Percentiles rank a stretch among this genome's conserved stretches.
These are phyloP conservation scores for Muscicapa comitata DNA, from an alignment of 2,797 vertebrate species.

Conservation along the genomic window DNA sequence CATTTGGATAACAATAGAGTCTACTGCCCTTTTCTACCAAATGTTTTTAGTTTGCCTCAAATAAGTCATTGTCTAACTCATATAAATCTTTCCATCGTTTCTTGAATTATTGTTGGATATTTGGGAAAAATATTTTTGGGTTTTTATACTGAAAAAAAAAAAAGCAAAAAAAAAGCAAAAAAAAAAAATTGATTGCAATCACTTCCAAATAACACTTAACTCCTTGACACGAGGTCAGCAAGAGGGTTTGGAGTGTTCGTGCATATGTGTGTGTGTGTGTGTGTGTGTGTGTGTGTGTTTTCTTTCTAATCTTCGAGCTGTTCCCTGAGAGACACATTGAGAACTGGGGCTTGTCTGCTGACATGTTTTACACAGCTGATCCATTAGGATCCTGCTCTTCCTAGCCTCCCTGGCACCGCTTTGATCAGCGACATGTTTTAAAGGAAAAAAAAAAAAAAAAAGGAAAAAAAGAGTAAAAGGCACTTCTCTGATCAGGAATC, in stretches of 20 bases:
- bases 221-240: slow-evolving; percentile 67
- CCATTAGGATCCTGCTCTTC: slow-evolving; percentile 49
- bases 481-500: slow-evolving; percentile 61
- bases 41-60: slow-evolving; percentile 60
- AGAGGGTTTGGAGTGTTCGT: slow-evolving; percentile 1
- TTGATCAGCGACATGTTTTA: slow-evolving; percentile 58
- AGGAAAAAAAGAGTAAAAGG: background rate
- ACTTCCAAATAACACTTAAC: slow-evolving; percentile 68
- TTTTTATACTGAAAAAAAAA: background rate
- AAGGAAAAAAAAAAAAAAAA: background rate
- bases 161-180: background rate
- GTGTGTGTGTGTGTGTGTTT: background rate
- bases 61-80: slow-evolving; percentile 65
- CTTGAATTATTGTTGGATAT: slow-evolving; percentile 58
- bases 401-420: slow-evolving; percentile 50
- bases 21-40: slow-evolving; percentile 55
- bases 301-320: slow-evolving; percentile 32
- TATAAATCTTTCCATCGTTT: slow-evolving; percentile 60
- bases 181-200: background rate
- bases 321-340: slow-evolving; percentile 48
- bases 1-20: slow-evolving; percentile 57
- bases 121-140: slow-evolving; percentile 17
- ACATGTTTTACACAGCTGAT: slow-evolving; percentile 71
- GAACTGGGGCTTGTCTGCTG: slow-evolving; percentile 66
- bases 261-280: background rate